Evolutionary conservation across 53 echinoderm and acorn worm genomes (phyloP), one percentile per base, ranked within the genome.

Genomic region (Holothuria scabra): DNA sequence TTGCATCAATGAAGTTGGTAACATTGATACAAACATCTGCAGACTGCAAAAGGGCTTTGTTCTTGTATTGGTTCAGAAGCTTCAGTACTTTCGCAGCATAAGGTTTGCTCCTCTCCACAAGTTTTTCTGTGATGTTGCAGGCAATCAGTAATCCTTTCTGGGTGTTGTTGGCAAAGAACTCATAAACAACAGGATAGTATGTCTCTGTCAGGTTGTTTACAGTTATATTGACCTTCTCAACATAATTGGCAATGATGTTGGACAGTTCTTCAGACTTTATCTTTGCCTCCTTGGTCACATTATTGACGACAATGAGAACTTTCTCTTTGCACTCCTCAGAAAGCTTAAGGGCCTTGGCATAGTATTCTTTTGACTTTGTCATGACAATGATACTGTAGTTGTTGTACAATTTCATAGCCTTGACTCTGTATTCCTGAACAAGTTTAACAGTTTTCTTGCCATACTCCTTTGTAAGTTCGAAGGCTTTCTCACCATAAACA

Each of bases 211-310:
- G 41, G 24, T 49, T 26, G 16, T 52, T 11, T 19, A 76, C 25
- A 9, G 76, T 76, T 28, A 48, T n/a, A 55, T 76, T 76, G 25
- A 46, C 82, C 66, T 89, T 68, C 82, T 79, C 60, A 67, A 86
- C 16, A 72, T 92, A 92, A 57, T 67, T 83, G 46, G 81, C 85
- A 44, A 92, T 62, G 35, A 86, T 20, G 20, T n/a, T 5, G 26
- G 60, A 8, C 68, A 28, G 38, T 32, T 84, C 38, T 49, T 57
- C 56, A 28, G 84, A 58, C 31, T 56, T 84, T 29, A 21, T 38
- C 26, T 56, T 23, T 34, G 60, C 59, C 46, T 58, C 60, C 31
- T 41, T 69, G 16, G 75, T 76, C 8, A 75, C 20, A 10, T 85
- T 85, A 21, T 58, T 33, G 10, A 69, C 28, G 10, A 55, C 4